phyloP scores from a whole-genome alignment of 2,797 vertebrate genomes.

The Sebastes taczanowskii region DNA sequence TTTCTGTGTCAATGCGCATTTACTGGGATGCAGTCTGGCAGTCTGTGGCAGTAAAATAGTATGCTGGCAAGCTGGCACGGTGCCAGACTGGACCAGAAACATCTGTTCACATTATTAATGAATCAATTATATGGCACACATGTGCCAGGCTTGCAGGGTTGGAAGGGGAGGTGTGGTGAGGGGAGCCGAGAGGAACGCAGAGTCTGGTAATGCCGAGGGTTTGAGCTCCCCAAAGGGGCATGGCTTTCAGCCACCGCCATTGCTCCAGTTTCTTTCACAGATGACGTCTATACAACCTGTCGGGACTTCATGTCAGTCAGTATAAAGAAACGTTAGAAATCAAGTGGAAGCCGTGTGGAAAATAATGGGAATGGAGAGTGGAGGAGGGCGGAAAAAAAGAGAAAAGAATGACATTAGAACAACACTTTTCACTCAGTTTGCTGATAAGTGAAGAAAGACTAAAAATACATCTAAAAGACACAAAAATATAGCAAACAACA shows the following conservation, averaged over 20 bases:
- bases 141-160: conserved; percentile 72
- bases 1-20: conserved; percentile 66
- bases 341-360: background rate
- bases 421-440: background rate
- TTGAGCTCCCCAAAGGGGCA: conserved; percentile 33
- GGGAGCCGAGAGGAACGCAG: conserved; percentile 7
- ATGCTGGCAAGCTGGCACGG: conserved; percentile 50
- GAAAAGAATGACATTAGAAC: background rate
- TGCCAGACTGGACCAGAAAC: conserved; percentile 73
- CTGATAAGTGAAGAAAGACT: too few relatives aligned
- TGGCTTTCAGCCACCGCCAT: conserved; percentile 47
- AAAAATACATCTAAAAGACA: background rate
- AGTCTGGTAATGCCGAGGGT: conserved; percentile 40
- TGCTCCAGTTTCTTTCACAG: conserved; percentile 29
- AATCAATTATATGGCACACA: conserved; percentile 83
- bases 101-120: conserved; percentile 85
- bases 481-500: background rate
- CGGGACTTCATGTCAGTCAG: conserved; percentile 23
- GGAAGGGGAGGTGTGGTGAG: background rate
- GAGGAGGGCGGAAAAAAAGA: background rate
- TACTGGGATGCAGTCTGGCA: conserved; percentile 51
- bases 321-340: background rate
- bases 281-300: conserved; percentile 59
- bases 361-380: background rate
- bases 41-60: conserved; percentile 45